These are phyloP conservation scores for Calidris pygmaea DNA, from an alignment of 2,113 vertebrate species.

Conservation along the genomic window DNA sequence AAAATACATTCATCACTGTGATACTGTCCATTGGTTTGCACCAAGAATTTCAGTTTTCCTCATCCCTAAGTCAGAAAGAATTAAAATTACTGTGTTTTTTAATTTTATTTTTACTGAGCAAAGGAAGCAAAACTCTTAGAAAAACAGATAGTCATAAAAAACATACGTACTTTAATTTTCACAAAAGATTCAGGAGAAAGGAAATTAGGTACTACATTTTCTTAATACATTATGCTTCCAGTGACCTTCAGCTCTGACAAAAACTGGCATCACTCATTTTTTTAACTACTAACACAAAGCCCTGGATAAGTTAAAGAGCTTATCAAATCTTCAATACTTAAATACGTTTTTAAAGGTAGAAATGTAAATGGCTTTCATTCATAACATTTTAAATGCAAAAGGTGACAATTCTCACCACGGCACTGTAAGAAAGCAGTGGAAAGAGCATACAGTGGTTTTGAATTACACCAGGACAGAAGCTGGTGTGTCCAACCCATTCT, in stretches of 20 bases:
- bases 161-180: not conserved
- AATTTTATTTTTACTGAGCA: not conserved
- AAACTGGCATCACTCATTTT: not conserved
- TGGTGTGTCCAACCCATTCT: not conserved
- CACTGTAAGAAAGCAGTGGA: not conserved
- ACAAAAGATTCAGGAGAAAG: not conserved
- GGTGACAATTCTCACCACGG: not conserved
- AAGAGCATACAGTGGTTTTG: not conserved
- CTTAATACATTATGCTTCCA: not conserved
- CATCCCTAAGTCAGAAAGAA: not conserved
- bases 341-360: not conserved
- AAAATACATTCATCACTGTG: not conserved
- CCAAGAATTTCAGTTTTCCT: not conserved
- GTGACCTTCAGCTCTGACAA: not conserved
- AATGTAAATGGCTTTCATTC: not conserved
- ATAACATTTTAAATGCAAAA: not conserved
- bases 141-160: not conserved
- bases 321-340: not conserved
- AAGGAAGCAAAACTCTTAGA: not conserved
- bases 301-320: not conserved
- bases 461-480: not conserved
- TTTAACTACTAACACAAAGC: slow-evolving; percentile 24
- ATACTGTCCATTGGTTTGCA: not conserved
- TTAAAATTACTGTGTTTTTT: not conserved
- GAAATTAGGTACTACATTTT: not conserved